phyloP scores from a whole-genome alignment of 2,797 vertebrate species.

The Gymnoscopelus microlampas region DNA sequence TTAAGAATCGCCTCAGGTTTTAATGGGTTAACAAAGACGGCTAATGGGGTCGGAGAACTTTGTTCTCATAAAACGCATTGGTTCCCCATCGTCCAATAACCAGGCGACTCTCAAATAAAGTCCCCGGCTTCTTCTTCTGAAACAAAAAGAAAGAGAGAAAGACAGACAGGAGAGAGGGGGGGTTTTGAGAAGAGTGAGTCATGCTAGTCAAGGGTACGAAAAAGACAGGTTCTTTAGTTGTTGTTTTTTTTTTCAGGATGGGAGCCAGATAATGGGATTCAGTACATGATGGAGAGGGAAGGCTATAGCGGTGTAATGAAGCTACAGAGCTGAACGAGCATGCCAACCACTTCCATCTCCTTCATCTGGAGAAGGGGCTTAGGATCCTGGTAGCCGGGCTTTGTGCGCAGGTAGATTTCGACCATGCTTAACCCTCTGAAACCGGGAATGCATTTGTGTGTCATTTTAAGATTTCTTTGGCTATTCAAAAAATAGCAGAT shows the following conservation, averaged over 20 bases:
- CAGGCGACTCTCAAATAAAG: conserved; percentile 38
- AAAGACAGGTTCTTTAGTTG: no score
- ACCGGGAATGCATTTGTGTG: no score
- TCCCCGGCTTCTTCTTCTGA: conserved; percentile 7
- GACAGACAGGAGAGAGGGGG: no score
- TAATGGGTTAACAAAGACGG: conserved; percentile 75
- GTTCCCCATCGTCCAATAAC: conserved; percentile 33
- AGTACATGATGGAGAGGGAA: conserved; percentile 5
- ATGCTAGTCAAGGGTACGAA: no score
- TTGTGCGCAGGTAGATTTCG: no score
- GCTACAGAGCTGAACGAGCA: neutral
- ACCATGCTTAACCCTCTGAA: no score
- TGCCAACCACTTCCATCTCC: neutral
- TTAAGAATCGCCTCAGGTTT: no score
- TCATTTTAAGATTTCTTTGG: no score
- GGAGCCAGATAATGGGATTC: conserved; percentile 6
- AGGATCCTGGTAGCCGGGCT: no score
- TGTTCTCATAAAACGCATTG: conserved; percentile 51
- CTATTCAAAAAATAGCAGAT: no score
- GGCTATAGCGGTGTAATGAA: conserved; percentile 1
- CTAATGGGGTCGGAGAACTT: conserved; percentile 76
- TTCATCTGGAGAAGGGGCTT: neutral
- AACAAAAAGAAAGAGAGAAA: neutral
- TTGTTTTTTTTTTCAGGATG: neutral
- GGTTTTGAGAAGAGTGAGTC: no score